A percentile compares a stretch with the other conserved stretches of the same genome.
These are phyloP conservation scores for Euschistus heros DNA, from an alignment of 1,140 invertebrate species.

Conservation along the genomic window DNA sequence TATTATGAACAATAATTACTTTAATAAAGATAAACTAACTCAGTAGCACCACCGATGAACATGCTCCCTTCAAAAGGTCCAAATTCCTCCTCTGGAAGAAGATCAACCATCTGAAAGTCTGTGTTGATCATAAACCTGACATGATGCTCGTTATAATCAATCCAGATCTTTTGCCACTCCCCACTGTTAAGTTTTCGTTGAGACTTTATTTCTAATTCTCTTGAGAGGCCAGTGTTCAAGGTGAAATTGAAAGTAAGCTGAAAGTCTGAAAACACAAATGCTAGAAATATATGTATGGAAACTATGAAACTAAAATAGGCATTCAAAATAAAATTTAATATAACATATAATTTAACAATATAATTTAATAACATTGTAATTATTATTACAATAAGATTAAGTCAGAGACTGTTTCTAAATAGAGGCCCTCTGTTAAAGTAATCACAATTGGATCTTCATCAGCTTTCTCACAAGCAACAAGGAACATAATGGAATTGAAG, in stretches of 20 bases:
- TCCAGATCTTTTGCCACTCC: slow-evolving; percentile 92
- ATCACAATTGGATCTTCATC: too few relatives aligned
- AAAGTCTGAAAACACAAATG: slow-evolving; percentile 47
- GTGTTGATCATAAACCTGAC: slow-evolving; percentile 85
- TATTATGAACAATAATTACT: background rate
- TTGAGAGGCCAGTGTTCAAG: slow-evolving; percentile 66
- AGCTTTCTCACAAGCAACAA: too few relatives aligned
- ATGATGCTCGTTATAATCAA: slow-evolving; percentile 85
- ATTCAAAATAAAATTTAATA: background rate
- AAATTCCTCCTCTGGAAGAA: slow-evolving; percentile 74
- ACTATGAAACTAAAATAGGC: background rate
- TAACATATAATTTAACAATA: background rate
- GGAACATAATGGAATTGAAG: too few relatives aligned
- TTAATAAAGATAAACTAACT: slow-evolving; percentile 44
- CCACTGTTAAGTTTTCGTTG: slow-evolving; percentile 71
- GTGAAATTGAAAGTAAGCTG: slow-evolving; percentile 83
- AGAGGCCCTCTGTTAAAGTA: too few relatives aligned
- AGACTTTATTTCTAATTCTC: slow-evolving; percentile 69
- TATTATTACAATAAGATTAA: too few relatives aligned
- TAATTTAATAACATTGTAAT: too few relatives aligned
- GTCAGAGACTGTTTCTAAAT: too few relatives aligned
- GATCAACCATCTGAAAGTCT: slow-evolving; percentile 74
- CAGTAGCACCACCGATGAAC: slow-evolving; percentile 83
- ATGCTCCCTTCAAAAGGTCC: slow-evolving; percentile 85
- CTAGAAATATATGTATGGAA: slow-evolving; percentile 4